Evolutionary conservation across 2,113 vertebrate species (phyloP), one percentile per base, ranked within the genome.

Genomic region (Tupaia chinensis): DNA sequence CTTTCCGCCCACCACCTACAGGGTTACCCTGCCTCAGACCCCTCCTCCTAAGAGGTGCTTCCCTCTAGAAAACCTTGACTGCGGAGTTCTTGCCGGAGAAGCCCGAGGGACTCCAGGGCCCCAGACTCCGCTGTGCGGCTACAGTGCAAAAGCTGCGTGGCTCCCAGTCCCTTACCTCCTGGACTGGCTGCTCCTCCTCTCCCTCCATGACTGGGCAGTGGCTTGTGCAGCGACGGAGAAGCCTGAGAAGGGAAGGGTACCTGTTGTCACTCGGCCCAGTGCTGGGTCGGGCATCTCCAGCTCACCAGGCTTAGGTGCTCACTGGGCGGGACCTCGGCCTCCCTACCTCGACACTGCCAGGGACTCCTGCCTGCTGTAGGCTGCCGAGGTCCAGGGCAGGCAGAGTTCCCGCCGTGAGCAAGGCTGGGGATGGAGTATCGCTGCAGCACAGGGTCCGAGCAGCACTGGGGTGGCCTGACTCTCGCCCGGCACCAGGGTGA

Each of bases 91-190:
- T 34, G n/a, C 53, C 72, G 63, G n/a, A 65, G 20, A 23, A 69
- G 34, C 66, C 19, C 19, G 65, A 53, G 27, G 5, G 22, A 61
- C 29, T 56, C 53, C 2, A 2, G 44, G 70, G 11, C 11, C 11
- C n/a, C n/a, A 25, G 32, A 20, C 1, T 9, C 22, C 0, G 0
- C 16, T 1, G 29, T 15, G 25, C 7, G 9, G 54, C 74, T 4
- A 4, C 63, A 13, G 7, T 15, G 23, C 14, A 15, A 3, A 80
- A 6, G 19, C 23, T 63, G 13, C 63, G 0, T 9, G 12, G 53
- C 53, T 73, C 13, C 32, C 3, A 3, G 80, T 19, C 56, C n/a
- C 97, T 97, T 32, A 97, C 97, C 97, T 98, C 97, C 17, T 9
- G 93, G 0, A 89, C 66, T 0, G 80, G 74, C 72, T 15, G 95